Evolutionary conservation across 2,797 vertebrate genomes (phyloP), one percentile per base, ranked within the genome.

Genomic region (Gorsachius magnificus): DNA sequence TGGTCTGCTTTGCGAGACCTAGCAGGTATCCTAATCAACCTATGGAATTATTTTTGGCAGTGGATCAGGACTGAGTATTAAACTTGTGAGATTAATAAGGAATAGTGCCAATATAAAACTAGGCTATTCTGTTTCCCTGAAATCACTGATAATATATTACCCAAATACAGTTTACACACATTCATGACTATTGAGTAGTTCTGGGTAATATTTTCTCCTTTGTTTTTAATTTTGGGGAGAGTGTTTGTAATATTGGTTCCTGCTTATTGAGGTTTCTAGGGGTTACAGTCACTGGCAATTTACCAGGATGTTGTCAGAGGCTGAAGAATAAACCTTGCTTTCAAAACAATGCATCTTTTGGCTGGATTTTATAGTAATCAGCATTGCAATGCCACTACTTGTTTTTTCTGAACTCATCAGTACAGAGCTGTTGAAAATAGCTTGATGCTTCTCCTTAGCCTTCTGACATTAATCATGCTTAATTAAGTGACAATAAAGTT

Each of bases 401-500:
- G 48, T 83, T 69, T 81, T 91, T 83, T 54, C 80, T 93, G 70
- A 93, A 92, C 69, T 91, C 56, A 14, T 95, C 92, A 90, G 70
- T 79, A 89, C 60, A 86, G 77, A 89, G 81, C 65, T 92, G 91
- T 81, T 96, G 96, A 96, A 96, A 96, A 95, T 31, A 69, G 17
- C 82, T 89, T 83, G 79, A 90, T 72, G 36, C 71, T 95, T 81
- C 79, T 94, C 41, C 80, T 93, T 90, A 79, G 87, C 46, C 91
- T 95, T 50, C 60, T 85, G 83, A 93, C 79, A 96, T 91, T 95
- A 94, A 94, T 96, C 94, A 94, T 26, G 2, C 57, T 77, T 94
- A 95, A 96, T 95, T 95, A 95, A 95, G 53, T 91, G 75, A 95
- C 79, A 95, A 87, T 95, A 84, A 92, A 83, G 58, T 86, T 93